Evolutionary conservation across 92 coral and sea anemone species (phyloP).

Genomic region (Porites evermanni): DNA sequence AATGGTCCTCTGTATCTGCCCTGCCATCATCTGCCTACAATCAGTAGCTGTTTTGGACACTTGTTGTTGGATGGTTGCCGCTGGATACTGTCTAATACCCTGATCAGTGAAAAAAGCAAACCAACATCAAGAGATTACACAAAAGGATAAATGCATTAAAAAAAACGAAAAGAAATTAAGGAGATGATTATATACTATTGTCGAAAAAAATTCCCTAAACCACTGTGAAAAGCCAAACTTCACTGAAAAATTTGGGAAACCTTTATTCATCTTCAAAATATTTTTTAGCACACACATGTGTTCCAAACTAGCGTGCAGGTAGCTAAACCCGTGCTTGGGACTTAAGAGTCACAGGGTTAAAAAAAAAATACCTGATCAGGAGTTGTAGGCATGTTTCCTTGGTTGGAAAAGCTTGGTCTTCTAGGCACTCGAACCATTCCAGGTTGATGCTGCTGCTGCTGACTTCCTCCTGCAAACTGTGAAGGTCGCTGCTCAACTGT

Average conservation of each 20-base stretch:
- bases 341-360: no score
- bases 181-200: no score
- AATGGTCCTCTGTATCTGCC: conserved; percentile 20
- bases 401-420: conserved; percentile 22
- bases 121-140: background rate
- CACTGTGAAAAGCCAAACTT: background rate
- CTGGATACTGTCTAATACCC: conserved; percentile 26
- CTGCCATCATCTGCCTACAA: conserved; percentile 18
- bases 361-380: conserved; percentile 21
- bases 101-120: background rate
- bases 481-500: conserved; percentile 38
- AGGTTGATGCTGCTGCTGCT: conserved; percentile 37
- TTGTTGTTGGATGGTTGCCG: conserved; percentile 10
- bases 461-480: conserved; percentile 16
- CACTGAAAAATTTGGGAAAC: background rate
- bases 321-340: no score
- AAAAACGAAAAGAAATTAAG: background rate
- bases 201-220: no score
- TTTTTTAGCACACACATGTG: no score
- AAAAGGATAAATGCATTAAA: no score
- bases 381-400: conserved; percentile 13
- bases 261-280: no score
- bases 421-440: conserved; percentile 18
- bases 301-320: no score
- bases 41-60: background rate